A percentile compares a stretch with the other conserved stretches of the same genome.
Evolutionary conservation across 2,113 vertebrate genomes (phyloP).

Genomic region (Cacatua alba): DNA sequence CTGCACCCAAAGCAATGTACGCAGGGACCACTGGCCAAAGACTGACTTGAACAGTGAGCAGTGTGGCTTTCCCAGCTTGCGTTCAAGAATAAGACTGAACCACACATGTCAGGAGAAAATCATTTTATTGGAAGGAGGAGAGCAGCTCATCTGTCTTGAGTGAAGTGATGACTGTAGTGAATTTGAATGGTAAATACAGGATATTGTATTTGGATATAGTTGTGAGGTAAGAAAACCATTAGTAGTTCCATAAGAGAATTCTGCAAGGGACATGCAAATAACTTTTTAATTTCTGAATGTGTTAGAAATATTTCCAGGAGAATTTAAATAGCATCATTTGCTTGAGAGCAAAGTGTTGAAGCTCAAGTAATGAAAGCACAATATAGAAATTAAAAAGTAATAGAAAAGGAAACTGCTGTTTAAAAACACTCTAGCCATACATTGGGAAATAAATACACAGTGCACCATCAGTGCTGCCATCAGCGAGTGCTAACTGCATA

Average conservation of each 20-base stretch:
- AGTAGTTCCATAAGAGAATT: constrained; percentile 1
- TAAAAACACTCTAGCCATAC: not conserved
- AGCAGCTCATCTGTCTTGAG: not conserved
- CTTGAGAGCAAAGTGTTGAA: not conserved
- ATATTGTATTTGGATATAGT: not conserved
- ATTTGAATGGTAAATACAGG: not conserved
- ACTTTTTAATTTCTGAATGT: not conserved
- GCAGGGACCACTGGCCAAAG: not conserved
- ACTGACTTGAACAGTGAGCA: not conserved
- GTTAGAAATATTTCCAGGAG: not conserved
- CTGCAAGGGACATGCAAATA: constrained; percentile 17
- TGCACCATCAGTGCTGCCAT: not conserved
- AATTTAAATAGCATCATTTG: not conserved
- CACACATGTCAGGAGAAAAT: not conserved
- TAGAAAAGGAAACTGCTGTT: not conserved
- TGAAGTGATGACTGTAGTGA: not conserved
- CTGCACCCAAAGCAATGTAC: not conserved
- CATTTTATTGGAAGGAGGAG: not conserved
- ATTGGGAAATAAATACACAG: not conserved
- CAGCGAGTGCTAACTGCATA: not conserved
- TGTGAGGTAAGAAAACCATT: constrained; percentile 24
- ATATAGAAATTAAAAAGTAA: not conserved
- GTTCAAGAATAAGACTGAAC: not conserved
- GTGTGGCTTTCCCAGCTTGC: not conserved
- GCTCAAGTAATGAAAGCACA: not conserved